Percentiles rank a stretch among this genome's conserved stretches.
These are phyloP conservation scores for Lasioglossum pauxillum DNA, from an alignment of 2,888 invertebrate species.

Conservation along the genomic window DNA sequence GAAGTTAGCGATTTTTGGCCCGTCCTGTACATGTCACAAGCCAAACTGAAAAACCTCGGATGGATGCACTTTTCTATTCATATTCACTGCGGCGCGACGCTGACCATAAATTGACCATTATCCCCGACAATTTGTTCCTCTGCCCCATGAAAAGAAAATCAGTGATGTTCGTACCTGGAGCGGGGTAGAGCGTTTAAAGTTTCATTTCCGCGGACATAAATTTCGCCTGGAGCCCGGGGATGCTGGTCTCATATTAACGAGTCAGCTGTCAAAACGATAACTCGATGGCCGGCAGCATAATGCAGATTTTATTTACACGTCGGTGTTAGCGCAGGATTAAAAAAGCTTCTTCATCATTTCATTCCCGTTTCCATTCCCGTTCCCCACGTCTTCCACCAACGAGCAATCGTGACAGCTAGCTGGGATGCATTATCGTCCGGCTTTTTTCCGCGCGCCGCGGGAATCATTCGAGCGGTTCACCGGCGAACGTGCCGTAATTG, in stretches of 20 bases:
- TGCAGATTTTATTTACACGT: constrained; percentile 66
- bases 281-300: constrained; percentile 42
- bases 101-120: constrained; percentile 5
- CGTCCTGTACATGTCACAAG: not conserved
- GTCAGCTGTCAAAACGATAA: constrained; percentile 27
- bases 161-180: not conserved
- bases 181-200: not conserved
- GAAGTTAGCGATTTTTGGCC: not conserved
- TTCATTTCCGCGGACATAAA: not conserved
- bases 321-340: constrained; percentile 39
- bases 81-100: not conserved
- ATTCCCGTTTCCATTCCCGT: not conserved
- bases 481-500: constrained; percentile 72
- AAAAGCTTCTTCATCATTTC: constrained; percentile 23
- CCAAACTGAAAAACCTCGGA: not conserved
- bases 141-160: not conserved
- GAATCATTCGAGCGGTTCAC: constrained; percentile 58
- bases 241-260: constrained; percentile 24
- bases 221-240: not conserved
- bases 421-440: constrained; percentile 29
- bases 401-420: not conserved
- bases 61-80: not conserved
- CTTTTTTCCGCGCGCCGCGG: constrained; percentile 41
- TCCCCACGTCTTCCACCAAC: not conserved
- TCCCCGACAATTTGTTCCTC: not conserved